Evolutionary conservation across 2,797 vertebrate species (phyloP).

Genomic region (Oreochromis grahami): DNA sequence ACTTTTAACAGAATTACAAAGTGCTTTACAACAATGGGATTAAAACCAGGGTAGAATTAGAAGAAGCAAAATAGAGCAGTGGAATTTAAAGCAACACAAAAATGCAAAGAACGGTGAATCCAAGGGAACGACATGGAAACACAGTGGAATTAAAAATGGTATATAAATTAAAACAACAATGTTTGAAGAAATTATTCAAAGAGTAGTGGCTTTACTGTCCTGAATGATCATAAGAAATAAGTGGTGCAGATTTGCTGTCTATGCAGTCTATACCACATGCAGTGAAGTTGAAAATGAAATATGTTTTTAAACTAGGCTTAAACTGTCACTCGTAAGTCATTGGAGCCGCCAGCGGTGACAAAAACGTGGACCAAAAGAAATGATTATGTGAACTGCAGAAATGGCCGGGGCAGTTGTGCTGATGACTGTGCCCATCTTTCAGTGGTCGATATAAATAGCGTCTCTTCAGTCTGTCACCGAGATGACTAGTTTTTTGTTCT

Average conservation of each 20-base stretch:
- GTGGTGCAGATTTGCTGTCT: not conserved
- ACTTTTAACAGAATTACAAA: not conserved
- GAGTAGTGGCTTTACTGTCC: not conserved
- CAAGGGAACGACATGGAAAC: not conserved
- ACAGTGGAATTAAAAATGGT: not conserved
- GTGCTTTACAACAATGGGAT: not conserved
- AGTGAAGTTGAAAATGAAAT: not conserved
- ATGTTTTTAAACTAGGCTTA: not conserved
- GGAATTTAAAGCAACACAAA: not conserved
- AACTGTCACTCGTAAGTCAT: not conserved
- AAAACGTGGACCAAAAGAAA: not conserved
- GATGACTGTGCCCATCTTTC: not conserved
- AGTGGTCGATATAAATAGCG: not conserved
- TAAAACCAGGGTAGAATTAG: not conserved
- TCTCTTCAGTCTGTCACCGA: not conserved
- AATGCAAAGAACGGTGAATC: not conserved
- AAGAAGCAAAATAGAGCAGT: not conserved
- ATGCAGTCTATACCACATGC: not conserved
- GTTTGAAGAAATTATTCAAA: not conserved
- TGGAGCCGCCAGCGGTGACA: not conserved
- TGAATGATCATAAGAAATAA: not conserved
- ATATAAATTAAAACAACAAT: too few species aligned
- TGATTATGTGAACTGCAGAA: not conserved
- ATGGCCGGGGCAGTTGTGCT: not conserved
- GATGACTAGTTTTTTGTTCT: not conserved